Conservation (phyloP, 2,797 vertebrate species). For the Parotocinclus haroldoi region DNA sequence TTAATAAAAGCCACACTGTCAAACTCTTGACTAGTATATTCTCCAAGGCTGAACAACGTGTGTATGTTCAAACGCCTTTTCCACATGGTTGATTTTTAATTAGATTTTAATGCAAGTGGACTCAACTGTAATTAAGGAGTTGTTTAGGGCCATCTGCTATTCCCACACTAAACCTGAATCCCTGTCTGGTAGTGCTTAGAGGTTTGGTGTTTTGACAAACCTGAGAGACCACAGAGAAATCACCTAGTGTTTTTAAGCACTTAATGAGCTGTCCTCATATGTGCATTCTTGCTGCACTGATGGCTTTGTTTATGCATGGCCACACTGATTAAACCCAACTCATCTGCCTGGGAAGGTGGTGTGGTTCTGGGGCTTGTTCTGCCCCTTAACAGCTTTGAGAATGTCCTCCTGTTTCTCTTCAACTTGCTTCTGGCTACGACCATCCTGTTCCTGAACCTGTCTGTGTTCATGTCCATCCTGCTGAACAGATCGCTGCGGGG, state of each 20-base stretch:
- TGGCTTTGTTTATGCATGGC: conserved; percentile 7
- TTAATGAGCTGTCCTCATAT: not conserved
- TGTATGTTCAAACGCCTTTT: too few relatives aligned
- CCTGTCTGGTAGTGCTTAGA: not conserved
- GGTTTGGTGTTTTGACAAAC: conserved; percentile 5
- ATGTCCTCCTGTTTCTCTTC: conserved; percentile 67
- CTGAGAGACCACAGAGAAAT: not conserved
- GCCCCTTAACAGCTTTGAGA: conserved; percentile 64
- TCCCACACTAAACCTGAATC: conserved; percentile 1
- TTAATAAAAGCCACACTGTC: too few relatives aligned
- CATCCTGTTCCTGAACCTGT: conserved; percentile 68
- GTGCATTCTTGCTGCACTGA: not conserved
- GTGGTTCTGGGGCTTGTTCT: conserved; percentile 51
- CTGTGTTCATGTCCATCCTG: conserved; percentile 65
- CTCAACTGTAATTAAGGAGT: conserved; percentile 3
- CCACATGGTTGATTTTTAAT: too few relatives aligned
- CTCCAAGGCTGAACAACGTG: too few relatives aligned
- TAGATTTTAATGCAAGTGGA: conserved; percentile 1
- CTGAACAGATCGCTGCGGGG: conserved; percentile 60
- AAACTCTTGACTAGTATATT: too few relatives aligned
- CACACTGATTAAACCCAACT: conserved; percentile 5
- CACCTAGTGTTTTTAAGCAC: not conserved
- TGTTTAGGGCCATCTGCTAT: not conserved
- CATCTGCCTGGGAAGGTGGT: not conserved
- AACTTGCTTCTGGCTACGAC: conserved; percentile 55